Evolutionary conservation across 2,113 vertebrate genomes (phyloP), one percentile per base, ranked within the genome.

Genomic region (Aplodontia rufa): DNA sequence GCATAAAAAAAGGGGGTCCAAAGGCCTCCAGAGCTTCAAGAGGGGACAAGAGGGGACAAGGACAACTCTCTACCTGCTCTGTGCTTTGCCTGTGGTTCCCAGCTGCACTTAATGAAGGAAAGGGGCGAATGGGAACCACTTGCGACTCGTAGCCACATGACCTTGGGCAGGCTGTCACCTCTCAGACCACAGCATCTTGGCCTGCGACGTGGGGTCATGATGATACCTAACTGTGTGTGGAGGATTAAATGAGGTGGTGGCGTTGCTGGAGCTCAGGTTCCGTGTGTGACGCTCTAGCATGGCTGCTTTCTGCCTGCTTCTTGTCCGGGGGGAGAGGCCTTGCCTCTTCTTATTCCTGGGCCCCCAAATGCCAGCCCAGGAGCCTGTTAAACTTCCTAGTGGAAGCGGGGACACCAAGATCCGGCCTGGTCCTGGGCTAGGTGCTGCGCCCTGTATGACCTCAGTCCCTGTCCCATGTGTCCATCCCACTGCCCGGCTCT

Each of bases 381-480:
- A n/a, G 4, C 51, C 55, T 47, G 53, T 69, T 19, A 62, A 66
- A 8, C 69, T 28, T 40, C 55, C 40, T 0, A 20, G 14, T 80
- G 37, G 49, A 37, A 51, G 76, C 49, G 83, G 45, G 45, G 1
- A 30, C 60, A 24, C 32, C 6, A 12, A 22, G 75, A 49, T 71
- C 35, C 40, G 9, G 0, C 5, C 17, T 24, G n/a, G 32, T 51
- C n/a, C 87, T 37, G 19, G 2, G 47, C 24, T 19, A 28, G 51
- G 14, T 1, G 5, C 68, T 37, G 0, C 5, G 12, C 20, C 19
- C 19, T 1, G 13, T 22, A 13, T 10, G 10, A 42, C 19, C 6
- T 79, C 22, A 0, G 40, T 40, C n/a, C 40, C 6, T 42, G n/a
- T 5, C 62, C 64, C 22, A 0, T 3, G 42, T 0, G 4, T 62